Evolutionary conservation across 1,140 invertebrate species (phyloP).

Genomic region (Drosophila pseudoananassae): DNA sequence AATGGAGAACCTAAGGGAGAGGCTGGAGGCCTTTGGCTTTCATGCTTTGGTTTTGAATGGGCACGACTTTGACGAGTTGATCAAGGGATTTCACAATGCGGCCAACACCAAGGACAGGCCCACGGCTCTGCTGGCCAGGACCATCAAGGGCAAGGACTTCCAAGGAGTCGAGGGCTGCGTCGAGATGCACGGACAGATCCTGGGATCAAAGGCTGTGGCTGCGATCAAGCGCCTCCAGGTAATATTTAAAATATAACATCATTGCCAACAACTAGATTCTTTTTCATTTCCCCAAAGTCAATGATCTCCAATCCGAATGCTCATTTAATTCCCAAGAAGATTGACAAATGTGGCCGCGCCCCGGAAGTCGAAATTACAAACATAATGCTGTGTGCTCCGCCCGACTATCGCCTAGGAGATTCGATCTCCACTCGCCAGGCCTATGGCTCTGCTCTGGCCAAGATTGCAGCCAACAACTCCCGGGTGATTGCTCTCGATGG

Average conservation of each 20-base stretch:
- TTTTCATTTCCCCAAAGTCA: background rate
- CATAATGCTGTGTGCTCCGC: conserved; percentile 91
- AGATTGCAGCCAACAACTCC: conserved; percentile 92
- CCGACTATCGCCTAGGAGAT: conserved; percentile 93
- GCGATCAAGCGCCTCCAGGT: conserved; percentile 90
- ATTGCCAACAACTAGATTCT: background rate
- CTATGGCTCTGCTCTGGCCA: conserved; percentile 96
- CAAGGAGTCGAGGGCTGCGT: conserved; percentile 94
- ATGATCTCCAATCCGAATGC: background rate
- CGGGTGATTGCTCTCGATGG: conserved; percentile 96
- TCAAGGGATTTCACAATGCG: conserved; percentile 94
- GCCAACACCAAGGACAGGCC: conserved; percentile 92
- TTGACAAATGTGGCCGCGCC: conserved; percentile 89
- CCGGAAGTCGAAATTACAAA: conserved; percentile 90
- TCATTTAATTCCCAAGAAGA: conserved; percentile 88
- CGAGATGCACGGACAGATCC: conserved; percentile 98
- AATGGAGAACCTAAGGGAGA: conserved; percentile 93
- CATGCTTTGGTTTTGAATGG: conserved; percentile 98
- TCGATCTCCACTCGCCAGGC: conserved; percentile 95
- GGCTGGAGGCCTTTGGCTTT: conserved; percentile 96
- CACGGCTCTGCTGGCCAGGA: conserved; percentile 97
- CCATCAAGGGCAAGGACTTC: conserved; percentile 97
- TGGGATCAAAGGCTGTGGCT: conserved; percentile 91
- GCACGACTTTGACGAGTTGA: conserved; percentile 95
- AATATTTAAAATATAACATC: conserved; percentile 85